Conservation (phyloP, 2,888 invertebrate species). For the Brachyopa scutellaris region DNA sequence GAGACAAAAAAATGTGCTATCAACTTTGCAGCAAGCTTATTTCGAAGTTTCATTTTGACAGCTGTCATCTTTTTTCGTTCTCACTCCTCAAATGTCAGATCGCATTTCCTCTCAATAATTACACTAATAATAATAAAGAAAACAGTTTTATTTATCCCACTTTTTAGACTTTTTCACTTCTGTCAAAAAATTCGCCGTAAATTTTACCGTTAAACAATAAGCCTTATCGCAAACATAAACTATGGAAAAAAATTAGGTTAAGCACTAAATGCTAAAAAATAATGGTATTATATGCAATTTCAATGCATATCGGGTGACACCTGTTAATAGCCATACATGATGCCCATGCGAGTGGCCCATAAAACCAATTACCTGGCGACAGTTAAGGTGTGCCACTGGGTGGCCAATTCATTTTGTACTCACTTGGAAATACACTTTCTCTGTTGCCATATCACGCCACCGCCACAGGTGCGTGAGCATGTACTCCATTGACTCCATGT, state of each 20-base stretch:
- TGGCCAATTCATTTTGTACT: slow-evolving; percentile 60
- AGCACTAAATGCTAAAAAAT: slow-evolving; percentile 19
- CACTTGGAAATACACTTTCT: slow-evolving; percentile 80
- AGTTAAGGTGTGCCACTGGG: slow-evolving; percentile 59
- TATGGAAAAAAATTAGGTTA: slow-evolving; percentile 28
- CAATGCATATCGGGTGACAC: slow-evolving; percentile 56
- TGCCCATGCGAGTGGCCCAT: slow-evolving; percentile 47
- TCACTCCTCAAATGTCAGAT: no score
- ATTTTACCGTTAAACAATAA: no score
- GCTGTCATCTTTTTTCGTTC: no score
- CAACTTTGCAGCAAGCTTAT: no score
- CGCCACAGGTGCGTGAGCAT: slow-evolving; percentile 93
- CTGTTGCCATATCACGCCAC: slow-evolving; percentile 85
- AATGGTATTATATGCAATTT: slow-evolving; percentile 51
- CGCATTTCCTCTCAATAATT: no score
- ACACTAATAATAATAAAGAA: no score
- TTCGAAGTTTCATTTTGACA: no score
- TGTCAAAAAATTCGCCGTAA: no score
- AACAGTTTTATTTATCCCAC: no score
- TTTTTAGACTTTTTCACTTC: no score
- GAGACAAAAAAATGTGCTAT: no score
- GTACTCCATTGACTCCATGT: slow-evolving; percentile 90
- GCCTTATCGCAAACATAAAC: slow-evolving; percentile 6
- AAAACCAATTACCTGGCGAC: slow-evolving; percentile 44
- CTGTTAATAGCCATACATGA: slow-evolving; percentile 34